Percentiles rank a stretch among this genome's conserved stretches.
These are phyloP conservation scores for Eucriotettix oculatus DNA, from an alignment of 2,888 invertebrate genomes.

Conservation along the genomic window DNA sequence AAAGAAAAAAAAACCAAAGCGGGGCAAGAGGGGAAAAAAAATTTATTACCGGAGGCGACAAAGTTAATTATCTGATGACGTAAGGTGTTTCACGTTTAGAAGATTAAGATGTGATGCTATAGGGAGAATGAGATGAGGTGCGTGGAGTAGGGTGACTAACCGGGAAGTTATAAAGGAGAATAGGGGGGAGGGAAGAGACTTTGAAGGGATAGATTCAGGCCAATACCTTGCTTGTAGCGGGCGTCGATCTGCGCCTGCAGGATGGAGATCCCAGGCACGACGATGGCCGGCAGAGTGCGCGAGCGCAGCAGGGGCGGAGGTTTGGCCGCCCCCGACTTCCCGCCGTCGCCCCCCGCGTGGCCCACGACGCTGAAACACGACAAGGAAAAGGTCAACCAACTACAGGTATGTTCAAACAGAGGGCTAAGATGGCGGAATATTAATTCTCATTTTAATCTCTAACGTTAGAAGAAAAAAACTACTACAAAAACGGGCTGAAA, in stretches of 20 bases:
- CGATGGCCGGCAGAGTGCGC: conserved; percentile 72
- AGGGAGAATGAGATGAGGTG: too few relatives aligned
- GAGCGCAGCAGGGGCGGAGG: conserved; percentile 68
- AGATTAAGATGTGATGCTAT: too few relatives aligned
- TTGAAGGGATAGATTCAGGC: too few relatives aligned
- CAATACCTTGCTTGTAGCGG: conserved; percentile 32
- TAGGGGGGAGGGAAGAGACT: too few relatives aligned
- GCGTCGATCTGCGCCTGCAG: conserved; percentile 69
- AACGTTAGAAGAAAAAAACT: neutral
- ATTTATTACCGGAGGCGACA: too few relatives aligned
- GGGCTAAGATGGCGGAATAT: neutral
- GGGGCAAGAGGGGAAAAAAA: too few relatives aligned
- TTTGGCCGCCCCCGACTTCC: conserved; percentile 19
- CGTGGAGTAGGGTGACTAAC: too few relatives aligned
- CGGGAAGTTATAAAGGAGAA: too few relatives aligned
- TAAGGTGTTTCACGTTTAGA: too few relatives aligned
- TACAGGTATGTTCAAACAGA: neutral
- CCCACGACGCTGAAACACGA: neutral
- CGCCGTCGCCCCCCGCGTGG: neutral
- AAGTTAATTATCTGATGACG: too few relatives aligned
- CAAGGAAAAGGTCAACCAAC: neutral
- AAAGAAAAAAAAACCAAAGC: too few relatives aligned
- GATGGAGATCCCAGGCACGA: conserved; percentile 68
- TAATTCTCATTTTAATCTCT: neutral
- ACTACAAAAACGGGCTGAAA: too few relatives aligned